Evolutionary conservation across 1,140 invertebrate genomes (phyloP), one percentile per base, ranked within the genome.

Genomic region (Bombus waltoni): DNA sequence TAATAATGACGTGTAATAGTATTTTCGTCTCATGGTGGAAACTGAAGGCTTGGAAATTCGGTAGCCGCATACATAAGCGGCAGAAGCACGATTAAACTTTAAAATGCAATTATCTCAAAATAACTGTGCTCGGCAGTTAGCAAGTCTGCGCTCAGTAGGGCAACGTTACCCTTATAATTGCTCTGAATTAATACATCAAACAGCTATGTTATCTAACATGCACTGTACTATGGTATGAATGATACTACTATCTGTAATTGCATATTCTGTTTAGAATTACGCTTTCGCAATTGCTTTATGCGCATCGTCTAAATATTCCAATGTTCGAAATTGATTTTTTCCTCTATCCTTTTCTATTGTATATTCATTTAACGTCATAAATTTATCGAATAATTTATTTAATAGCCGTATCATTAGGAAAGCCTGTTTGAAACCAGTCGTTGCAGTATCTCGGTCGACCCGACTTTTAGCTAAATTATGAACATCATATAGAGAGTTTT

Each of bases 41-140:
- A 42, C 40, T 25, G 59, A 78, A 70, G 75, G 47, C 6, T 6
- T 57, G 65, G 65, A 53, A 57, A 47, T 59, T 79, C 57, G 47
- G n/a, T 79, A 40, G 40, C 66, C 47, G 82, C 59, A 38, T 59
- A 84, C 66, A 35, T 35, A 79, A 78, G 65, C 75, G 47, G 32
- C n/a, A 44, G 75, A 32, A n/a, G 65, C 75, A 6, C 40, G 82
- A 84, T 84, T 84, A 84, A 84, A 84, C 75, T 84, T 84, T 84
- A 84, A 84, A 84, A 84, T 84, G 82, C 76, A 84, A 84, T 84
- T 84, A 84, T 79, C 82, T 79, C 38, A 84, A 84, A 84, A 84
- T 84, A 84, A 84, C 75, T 68, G 82, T 79, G 76, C 47, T 28
- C 82, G 44, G 32, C 74, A 70, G 82, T 84, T 84, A 70, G 82